phyloP scores from a whole-genome alignment of 92 coral and sea anemone species.

The Zoanthus sociatus region DNA sequence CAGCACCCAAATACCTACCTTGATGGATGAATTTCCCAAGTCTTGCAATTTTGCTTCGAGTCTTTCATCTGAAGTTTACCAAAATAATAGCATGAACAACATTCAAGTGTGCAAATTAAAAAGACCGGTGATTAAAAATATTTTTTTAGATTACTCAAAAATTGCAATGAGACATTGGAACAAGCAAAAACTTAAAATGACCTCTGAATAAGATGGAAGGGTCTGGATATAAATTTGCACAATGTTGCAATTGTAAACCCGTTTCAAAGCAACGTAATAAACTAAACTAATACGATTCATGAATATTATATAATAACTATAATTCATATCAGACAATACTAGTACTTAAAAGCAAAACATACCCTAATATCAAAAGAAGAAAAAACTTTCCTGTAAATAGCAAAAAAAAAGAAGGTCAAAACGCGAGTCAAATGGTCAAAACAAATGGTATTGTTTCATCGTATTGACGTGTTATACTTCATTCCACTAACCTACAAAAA shows the following conservation, averaged over 20 bases:
- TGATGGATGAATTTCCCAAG: constrained; percentile 53
- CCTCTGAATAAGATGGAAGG: not conserved
- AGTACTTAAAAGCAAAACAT: no score
- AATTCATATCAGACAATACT: not conserved
- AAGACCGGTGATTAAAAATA: constrained; percentile 21
- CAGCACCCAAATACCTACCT: constrained; percentile 30
- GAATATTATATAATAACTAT: not conserved
- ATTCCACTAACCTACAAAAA: constrained; percentile 10
- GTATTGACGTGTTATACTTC: not conserved
- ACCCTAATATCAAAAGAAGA: not conserved
- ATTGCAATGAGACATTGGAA: not conserved
- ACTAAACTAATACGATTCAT: no score
- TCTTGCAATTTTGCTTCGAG: constrained; percentile 81
- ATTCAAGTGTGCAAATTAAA: constrained; percentile 14
- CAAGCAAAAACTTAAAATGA: not conserved
- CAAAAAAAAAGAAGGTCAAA: constrained; percentile 1
- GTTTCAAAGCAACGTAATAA: not conserved
- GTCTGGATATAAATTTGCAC: not conserved
- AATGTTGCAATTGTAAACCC: constrained; percentile 18
- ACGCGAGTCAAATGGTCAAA: constrained; percentile 16
- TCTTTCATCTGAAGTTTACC: constrained; percentile 53
- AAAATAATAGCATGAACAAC: not conserved
- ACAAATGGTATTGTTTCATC: constrained; percentile 3
- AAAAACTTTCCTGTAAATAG: not conserved
- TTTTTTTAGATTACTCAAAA: not conserved